Evolutionary conservation across 2,888 invertebrate species (phyloP).

Genomic region (Andricus quercusramuli): DNA sequence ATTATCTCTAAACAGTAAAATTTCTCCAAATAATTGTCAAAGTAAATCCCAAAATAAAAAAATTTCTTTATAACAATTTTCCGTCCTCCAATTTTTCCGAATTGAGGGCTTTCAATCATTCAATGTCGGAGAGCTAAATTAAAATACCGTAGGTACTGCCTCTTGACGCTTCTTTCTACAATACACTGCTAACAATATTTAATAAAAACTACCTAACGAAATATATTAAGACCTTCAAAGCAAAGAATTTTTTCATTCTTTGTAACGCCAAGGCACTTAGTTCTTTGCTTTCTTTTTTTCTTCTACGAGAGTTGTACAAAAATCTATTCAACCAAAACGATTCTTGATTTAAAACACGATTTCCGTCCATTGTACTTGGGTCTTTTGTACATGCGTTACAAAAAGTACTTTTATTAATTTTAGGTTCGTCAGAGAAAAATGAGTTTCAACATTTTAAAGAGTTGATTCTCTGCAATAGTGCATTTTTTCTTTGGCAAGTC

Average conservation of each 20-base stretch:
- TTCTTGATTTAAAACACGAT: neutral
- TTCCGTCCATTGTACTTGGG: neutral
- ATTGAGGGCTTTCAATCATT: neutral
- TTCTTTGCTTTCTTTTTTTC: neutral
- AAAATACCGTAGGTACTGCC: slow-evolving; percentile 9
- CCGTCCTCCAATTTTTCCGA: neutral
- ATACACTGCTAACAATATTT: neutral
- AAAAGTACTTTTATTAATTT: slow-evolving; percentile 28
- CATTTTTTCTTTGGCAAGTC: neutral
- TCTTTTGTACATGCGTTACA: neutral
- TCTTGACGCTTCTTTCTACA: slow-evolving; percentile 24
- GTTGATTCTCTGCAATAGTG: neutral
- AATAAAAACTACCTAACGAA: neutral
- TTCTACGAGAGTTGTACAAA: too few relatives aligned
- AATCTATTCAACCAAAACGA: too few relatives aligned
- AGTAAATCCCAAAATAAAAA: neutral
- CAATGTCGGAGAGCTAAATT: neutral
- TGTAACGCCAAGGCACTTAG: neutral
- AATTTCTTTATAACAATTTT: neutral
- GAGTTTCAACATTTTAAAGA: neutral
- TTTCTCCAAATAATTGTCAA: neutral
- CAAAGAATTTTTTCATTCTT: neutral
- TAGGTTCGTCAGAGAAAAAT: neutral
- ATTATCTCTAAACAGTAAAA: neutral
- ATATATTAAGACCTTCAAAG: neutral